Base-by-base conservation (phyloP, 1,140 invertebrate genomes). In the Drusus annulatus region DNA sequence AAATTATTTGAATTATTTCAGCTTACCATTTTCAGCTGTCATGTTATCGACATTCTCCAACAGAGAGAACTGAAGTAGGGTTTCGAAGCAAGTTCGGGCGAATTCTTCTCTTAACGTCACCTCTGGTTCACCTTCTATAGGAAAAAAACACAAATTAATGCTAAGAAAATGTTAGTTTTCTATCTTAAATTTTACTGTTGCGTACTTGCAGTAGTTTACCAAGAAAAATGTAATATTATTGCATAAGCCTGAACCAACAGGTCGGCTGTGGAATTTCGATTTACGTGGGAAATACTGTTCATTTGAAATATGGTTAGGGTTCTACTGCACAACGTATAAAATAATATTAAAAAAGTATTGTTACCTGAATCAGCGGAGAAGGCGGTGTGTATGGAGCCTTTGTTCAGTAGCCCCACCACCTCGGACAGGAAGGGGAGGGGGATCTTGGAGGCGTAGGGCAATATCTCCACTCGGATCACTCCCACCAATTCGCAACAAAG, bases 11-110 rank as follows among this genome's bases (percentile, higher is more conserved):
- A 13, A 13, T 13, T 1, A 45, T 36, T 36, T 7, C 4, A 13
- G n/a, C 77, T 17, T 54, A 83, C 81, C 82, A 65, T 83, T 83
- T 79, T 83, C 82, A 21, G 82, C 73, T 15, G 82, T 80, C 17
- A 80, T 73, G 65, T 69, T 84, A 36, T 81, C 80, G 54, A 93
- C 84, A 82, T 94, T 93, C 85, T 96, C 94, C 31, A 94, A 90
- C 79, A 94, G 91, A 0, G 97, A 98, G 90, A 98, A 99, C 88
- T 98, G 97, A 15, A 99, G 91, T 21, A 99, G 90, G 0, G 98
- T 98, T 88, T 99, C 97, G 86, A 99, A 99, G 86, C 98, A 99
- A 0, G 95, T 96, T 86, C 98, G 95, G 21, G 98, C 97, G 90
- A 99, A 98, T 85, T 98, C 97, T 89, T 99, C 97, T 21, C 97